Evolutionary conservation across 2,888 invertebrate genomes (phyloP).

Genomic region (Aporophyla nigra): DNA sequence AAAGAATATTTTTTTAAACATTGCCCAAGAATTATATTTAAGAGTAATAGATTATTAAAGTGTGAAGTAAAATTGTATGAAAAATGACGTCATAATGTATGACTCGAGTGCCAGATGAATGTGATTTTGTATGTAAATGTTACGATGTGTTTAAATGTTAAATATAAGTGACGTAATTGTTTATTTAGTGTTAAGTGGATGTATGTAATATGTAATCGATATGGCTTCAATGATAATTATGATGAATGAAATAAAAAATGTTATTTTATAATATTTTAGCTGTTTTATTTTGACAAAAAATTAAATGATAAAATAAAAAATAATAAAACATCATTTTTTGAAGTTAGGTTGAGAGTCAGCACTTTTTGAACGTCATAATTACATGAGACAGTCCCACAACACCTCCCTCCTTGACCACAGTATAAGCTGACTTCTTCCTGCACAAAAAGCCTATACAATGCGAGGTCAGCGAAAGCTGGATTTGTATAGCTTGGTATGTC

Average conservation of each 20-base stretch:
- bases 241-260: slow-evolving; percentile 86
- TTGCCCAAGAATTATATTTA: slow-evolving; percentile 32
- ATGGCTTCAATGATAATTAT: slow-evolving; percentile 84
- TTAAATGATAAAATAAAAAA: no score
- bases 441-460: no score
- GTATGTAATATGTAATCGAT: slow-evolving; percentile 83
- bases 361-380: no score
- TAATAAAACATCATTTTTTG: no score
- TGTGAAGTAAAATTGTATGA: slow-evolving; percentile 61
- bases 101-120: slow-evolving; percentile 88
- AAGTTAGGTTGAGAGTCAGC: no score
- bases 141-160: slow-evolving; percentile 78
- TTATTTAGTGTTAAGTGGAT: slow-evolving; percentile 82
- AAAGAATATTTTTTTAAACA: slow-evolving; percentile 60
- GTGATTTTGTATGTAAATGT: slow-evolving; percentile 86
- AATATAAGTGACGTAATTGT: slow-evolving; percentile 77
- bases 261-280: slow-evolving; percentile 86
- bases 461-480: no score
- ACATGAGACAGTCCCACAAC: no score
- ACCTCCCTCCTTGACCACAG: no score
- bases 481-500: no score
- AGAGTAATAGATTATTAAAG: slow-evolving; percentile 43
- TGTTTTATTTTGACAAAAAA: slow-evolving; percentile 56
- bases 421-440: no score
- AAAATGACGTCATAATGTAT: slow-evolving; percentile 69